These are phyloP conservation scores for Drosophila tristis DNA, from an alignment of 1,140 invertebrate genomes.

Conservation along the genomic window DNA sequence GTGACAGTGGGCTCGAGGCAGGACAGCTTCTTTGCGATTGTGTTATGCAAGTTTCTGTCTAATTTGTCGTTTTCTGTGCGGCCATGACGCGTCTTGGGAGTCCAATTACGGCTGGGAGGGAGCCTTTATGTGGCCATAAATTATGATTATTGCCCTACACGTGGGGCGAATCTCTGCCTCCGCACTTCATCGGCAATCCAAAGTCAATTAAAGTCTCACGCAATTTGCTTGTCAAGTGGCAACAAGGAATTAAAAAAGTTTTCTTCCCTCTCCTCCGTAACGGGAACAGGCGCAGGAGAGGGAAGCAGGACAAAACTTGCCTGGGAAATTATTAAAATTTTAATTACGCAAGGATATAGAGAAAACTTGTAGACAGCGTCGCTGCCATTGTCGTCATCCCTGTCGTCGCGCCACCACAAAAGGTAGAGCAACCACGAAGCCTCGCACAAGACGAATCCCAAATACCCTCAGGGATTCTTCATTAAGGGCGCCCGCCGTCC, in stretches of 20 bases:
- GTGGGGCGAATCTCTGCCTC: background rate
- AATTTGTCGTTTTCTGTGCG: conserved; percentile 59
- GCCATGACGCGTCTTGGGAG: background rate
- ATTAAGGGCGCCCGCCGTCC: too few species aligned
- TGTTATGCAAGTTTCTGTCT: conserved; percentile 52
- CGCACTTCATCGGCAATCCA: conserved; percentile 52
- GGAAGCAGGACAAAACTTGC: conserved; percentile 35
- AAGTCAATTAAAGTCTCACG: conserved; percentile 65
- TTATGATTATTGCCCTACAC: conserved; percentile 42
- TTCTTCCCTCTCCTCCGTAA: background rate
- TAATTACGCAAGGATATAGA: conserved; percentile 64
- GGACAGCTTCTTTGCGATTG: conserved; percentile 52
- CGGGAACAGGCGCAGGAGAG: background rate
- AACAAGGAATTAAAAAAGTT: conserved; percentile 63
- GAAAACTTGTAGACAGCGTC: conserved; percentile 55
- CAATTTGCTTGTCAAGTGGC: conserved; percentile 58
- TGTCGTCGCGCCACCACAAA: conserved; percentile 24
- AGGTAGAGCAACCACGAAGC: conserved; percentile 47
- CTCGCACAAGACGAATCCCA: background rate
- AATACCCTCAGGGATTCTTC: conserved; percentile 1
- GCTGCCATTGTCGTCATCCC: conserved; percentile 26
- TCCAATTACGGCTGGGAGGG: conserved; percentile 26
- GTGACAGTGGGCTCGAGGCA: background rate
- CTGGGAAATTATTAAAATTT: conserved; percentile 73
- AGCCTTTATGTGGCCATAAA: conserved; percentile 22